Evolutionary conservation across 2,888 invertebrate species (phyloP).

Genomic region (Plebejus argus): DNA sequence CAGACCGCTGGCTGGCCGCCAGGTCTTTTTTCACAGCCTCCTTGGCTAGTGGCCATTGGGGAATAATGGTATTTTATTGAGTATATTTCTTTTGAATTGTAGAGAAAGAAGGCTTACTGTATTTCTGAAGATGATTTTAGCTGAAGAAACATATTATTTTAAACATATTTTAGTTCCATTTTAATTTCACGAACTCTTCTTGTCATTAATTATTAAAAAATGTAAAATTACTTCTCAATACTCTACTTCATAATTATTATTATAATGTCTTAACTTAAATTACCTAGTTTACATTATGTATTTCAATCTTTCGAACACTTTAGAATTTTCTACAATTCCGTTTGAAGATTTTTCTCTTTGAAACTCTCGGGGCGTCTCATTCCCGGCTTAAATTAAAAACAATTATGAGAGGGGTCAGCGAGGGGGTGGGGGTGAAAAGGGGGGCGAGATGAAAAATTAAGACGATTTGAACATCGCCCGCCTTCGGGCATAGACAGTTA

Average conservation of each 20-base stretch:
- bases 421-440: slow-evolving; percentile 43
- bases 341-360: slow-evolving; percentile 41
- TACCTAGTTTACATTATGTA: neutral
- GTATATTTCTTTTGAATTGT: neutral
- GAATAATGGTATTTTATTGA: slow-evolving; percentile 4
- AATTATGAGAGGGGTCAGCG: slow-evolving; percentile 63
- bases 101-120: neutral
- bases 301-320: neutral
- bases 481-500: slow-evolving; percentile 43
- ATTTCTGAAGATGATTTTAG: too few species aligned
- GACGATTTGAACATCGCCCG: slow-evolving; percentile 70
- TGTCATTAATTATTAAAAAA: neutral
- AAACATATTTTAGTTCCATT: neutral
- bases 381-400: slow-evolving; percentile 76
- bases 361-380: slow-evolving; percentile 51
- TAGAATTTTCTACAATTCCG: slow-evolving; percentile 37
- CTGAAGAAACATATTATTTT: too few species aligned
- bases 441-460: slow-evolving; percentile 77
- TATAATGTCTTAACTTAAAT: neutral
- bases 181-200: neutral
- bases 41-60: slow-evolving; percentile 41
- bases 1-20: slow-evolving; percentile 49
- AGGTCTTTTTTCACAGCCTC: slow-evolving; percentile 40
- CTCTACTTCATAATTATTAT: too few species aligned
- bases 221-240: neutral